Evolutionary conservation across 2,797 vertebrate genomes (phyloP).

Genomic region (Buceros bicornis): DNA sequence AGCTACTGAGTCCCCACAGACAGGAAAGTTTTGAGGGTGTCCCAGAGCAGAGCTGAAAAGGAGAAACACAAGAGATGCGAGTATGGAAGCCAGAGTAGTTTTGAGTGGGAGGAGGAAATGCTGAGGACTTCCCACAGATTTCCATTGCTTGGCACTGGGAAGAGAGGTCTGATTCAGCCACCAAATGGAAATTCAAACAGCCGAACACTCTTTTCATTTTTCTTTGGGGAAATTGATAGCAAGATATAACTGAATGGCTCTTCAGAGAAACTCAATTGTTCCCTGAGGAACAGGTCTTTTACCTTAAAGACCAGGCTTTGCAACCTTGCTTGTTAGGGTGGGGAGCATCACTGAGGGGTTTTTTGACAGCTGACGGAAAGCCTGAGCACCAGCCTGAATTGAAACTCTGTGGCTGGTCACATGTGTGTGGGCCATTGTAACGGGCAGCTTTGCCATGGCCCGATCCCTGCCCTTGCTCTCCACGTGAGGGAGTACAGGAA

Average conservation of each 20-base stretch:
- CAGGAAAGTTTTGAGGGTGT: background rate
- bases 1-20: background rate
- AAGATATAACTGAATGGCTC: background rate
- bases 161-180: background rate
- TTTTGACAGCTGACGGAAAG: background rate
- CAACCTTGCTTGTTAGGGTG: background rate
- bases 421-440: rapidly evolving
- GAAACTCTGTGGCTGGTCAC: background rate
- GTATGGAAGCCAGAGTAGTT: background rate
- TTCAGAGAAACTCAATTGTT: background rate
- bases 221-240: background rate
- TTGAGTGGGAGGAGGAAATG: background rate
- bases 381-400: background rate
- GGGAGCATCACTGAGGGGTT: background rate
- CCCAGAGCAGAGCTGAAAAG: background rate
- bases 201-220: background rate
- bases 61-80: background rate
- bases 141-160: background rate
- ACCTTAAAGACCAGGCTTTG: background rate
- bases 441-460: background rate
- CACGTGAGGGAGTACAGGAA: background rate
- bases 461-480: background rate
- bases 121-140: background rate
- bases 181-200: background rate
- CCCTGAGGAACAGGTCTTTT: background rate